These are phyloP conservation scores for Montipora efflorescens DNA, from an alignment of 64 coral and sea anemone species.

Conservation along the genomic window DNA sequence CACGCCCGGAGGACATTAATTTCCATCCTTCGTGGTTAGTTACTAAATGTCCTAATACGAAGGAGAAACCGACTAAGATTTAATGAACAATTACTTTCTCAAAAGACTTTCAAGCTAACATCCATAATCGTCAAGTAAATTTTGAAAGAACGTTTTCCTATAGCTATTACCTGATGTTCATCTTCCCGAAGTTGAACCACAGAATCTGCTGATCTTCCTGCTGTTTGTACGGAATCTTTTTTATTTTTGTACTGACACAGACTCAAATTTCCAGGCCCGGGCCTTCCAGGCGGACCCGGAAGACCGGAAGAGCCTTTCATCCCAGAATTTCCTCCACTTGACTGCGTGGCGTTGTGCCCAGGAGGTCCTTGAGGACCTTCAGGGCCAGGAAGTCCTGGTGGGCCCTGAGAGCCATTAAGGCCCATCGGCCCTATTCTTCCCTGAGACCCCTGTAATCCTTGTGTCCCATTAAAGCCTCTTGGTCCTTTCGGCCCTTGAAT, in stretches of 20 bases:
- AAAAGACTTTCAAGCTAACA: too few relatives aligned
- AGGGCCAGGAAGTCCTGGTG: background rate
- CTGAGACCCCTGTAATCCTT: conserved; percentile 20
- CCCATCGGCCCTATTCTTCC: background rate
- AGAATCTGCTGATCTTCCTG: background rate
- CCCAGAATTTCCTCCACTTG: background rate
- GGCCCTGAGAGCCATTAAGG: conserved; percentile 6
- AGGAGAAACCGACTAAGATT: too few relatives aligned
- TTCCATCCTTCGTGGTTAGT: too few relatives aligned
- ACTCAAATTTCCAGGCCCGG: conserved; percentile 32
- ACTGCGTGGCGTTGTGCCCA: background rate
- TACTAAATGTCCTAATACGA: too few relatives aligned
- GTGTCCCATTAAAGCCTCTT: conserved; percentile 18
- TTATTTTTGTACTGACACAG: conserved; percentile 31
- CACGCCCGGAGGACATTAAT: too few relatives aligned
- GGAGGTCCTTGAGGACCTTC: conserved; percentile 22
- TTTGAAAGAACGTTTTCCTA: too few relatives aligned
- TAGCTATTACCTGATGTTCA: conserved; percentile 32
- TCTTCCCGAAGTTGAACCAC: conserved; percentile 7
- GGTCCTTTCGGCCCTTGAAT: background rate
- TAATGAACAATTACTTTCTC: too few relatives aligned
- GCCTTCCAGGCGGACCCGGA: conserved; percentile 19
- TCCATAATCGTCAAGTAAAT: too few relatives aligned
- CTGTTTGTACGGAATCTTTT: conserved; percentile 15
- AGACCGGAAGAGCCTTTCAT: background rate